These are phyloP conservation scores for Atrichornis clamosus DNA, from an alignment of 2,113 vertebrate genomes.

Conservation along the genomic window DNA sequence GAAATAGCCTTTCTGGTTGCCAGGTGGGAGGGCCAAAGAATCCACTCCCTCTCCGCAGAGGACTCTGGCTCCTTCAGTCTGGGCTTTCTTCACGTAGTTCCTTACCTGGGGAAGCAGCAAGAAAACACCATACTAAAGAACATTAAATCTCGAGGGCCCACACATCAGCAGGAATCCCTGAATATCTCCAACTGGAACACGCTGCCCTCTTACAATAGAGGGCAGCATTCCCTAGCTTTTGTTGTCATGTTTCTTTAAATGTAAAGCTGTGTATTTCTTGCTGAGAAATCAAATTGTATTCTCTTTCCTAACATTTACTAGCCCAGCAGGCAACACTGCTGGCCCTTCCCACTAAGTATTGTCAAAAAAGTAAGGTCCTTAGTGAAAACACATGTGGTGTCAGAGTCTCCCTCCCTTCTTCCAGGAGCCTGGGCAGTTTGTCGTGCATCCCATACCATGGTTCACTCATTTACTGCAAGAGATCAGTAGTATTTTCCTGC, in stretches of 20 bases:
- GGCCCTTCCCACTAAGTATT: not conserved
- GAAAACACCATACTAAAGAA: conserved; percentile 3
- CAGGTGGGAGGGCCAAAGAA: conserved; percentile 73
- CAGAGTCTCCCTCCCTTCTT: not conserved
- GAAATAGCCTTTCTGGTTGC: conserved; percentile 85
- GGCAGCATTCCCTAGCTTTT: not conserved
- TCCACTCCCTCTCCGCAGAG: conserved; percentile 92
- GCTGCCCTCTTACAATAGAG: not conserved
- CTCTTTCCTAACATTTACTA: not conserved
- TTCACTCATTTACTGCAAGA: not conserved
- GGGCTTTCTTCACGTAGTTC: conserved; percentile 82
- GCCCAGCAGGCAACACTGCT: not conserved
- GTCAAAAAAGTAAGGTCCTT: not conserved
- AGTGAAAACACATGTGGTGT: not conserved
- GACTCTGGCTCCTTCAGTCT: conserved; percentile 82
- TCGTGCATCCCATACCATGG: rapidly evolving
- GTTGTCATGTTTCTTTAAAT: not conserved
- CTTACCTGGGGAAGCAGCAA: conserved; percentile 76
- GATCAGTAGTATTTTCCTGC: not conserved
- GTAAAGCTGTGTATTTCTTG: not conserved
- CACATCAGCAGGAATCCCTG: not conserved
- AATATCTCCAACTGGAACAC: not conserved
- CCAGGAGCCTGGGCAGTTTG: not conserved
- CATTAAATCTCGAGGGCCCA: not conserved
- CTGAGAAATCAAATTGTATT: not conserved